Conservation (phyloP, 2,797 vertebrate species). For the Hydrolagus colliei region DNA sequence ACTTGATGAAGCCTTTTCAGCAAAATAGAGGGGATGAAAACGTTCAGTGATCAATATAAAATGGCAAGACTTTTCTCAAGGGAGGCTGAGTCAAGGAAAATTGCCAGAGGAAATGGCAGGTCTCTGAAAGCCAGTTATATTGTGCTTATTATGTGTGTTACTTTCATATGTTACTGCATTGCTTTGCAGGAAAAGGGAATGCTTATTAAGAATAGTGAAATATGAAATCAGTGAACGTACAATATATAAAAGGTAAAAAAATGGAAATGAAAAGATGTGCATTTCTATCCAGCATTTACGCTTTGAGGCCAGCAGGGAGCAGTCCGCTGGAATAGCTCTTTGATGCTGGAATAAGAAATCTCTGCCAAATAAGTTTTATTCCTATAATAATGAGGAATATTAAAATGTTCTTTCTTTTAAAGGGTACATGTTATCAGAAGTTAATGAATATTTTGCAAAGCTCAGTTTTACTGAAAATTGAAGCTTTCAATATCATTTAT, state of each 20-base stretch:
- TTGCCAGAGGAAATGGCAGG: neutral
- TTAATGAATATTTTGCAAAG: neutral
- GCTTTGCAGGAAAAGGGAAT: neutral
- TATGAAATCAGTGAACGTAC: neutral
- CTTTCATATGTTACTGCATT: neutral
- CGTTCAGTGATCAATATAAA: neutral
- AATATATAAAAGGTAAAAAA: neutral
- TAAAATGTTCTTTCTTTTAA: too few species aligned
- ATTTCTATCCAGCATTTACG: neutral
- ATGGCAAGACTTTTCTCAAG: neutral
- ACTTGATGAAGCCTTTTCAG: neutral
- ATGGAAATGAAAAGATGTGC: neutral
- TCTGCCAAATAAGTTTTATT: neutral
- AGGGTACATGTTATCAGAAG: neutral
- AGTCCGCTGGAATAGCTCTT: neutral
- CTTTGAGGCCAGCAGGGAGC: neutral
- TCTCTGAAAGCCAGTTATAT: neutral
- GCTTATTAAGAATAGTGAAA: neutral
- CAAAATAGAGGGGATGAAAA: neutral
- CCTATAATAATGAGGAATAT: too few species aligned
- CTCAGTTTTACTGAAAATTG: neutral
- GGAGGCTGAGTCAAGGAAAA: neutral
- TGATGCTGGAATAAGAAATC: neutral
- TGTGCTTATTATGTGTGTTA: neutral
- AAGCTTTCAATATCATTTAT: neutral